phyloP scores from a whole-genome alignment of 2,113 vertebrate species.

The Leptosomus discolor region DNA sequence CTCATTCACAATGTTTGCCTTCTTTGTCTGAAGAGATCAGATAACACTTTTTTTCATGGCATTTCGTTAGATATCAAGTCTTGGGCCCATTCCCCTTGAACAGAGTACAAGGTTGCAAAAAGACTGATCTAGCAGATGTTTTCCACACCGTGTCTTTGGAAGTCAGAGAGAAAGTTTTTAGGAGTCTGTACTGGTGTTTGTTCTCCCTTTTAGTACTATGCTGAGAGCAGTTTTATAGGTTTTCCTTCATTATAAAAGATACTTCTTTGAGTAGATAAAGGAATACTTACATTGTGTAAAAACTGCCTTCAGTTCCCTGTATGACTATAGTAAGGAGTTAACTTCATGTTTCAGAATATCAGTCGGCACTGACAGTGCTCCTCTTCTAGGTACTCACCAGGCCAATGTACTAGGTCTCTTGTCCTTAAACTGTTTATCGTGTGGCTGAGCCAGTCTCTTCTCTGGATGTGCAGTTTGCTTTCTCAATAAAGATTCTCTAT shows the following conservation, averaged over 20 bases:
- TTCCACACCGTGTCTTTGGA: neutral
- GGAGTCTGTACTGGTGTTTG: neutral
- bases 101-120: neutral
- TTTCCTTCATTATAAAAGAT: neutral
- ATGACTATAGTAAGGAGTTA: accelerated
- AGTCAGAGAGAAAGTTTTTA: neutral
- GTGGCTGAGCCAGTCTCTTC: neutral
- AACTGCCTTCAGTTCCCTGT: neutral
- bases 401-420: neutral
- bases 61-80: neutral
- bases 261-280: neutral
- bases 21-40: neutral
- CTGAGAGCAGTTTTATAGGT: neutral
- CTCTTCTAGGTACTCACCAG: neutral
- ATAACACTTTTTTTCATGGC: accelerated
- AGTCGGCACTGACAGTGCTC: neutral
- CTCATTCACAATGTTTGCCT: neutral
- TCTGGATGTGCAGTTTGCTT: neutral
- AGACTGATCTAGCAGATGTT: accelerated
- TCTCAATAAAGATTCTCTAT: neutral
- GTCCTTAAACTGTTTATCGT: neutral
- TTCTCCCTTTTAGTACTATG: neutral
- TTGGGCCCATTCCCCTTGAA: neutral
- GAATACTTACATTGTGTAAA: neutral
- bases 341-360: neutral